Evolutionary conservation across 2,888 invertebrate species (phyloP).

Genomic region (Lottia scabra): DNA sequence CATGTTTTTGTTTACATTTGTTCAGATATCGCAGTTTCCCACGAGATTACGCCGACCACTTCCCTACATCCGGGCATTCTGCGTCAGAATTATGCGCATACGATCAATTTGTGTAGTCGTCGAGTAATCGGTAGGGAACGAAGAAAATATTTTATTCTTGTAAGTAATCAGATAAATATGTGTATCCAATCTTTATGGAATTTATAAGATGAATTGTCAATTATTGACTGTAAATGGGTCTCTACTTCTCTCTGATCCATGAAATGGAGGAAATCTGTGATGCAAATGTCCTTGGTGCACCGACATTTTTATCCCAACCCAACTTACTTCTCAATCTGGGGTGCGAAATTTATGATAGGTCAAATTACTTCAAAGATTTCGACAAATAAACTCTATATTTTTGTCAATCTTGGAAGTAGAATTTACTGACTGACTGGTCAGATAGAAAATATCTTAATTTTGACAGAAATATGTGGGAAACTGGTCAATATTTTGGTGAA

Average conservation of each 20-base stretch:
- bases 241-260: no score
- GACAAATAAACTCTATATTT: no score
- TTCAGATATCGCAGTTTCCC: neutral
- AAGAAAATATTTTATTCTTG: slow-evolving; percentile 36
- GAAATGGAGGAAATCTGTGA: neutral
- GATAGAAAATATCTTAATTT: no score
- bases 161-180: slow-evolving; percentile 25
- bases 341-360: slow-evolving; percentile 21
- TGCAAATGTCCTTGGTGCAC: slow-evolving; percentile 26
- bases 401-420: no score
- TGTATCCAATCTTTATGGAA: no score
- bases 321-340: no score
- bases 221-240: no score
- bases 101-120: slow-evolving; percentile 45
- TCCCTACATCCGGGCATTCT: slow-evolving; percentile 42
- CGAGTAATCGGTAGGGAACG: slow-evolving; percentile 31
- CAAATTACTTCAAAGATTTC: slow-evolving; percentile 30
- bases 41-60: slow-evolving; percentile 16
- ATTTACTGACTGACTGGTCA: no score
- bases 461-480: no score
- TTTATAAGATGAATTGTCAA: no score
- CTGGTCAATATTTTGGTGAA: no score
- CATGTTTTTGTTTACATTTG: neutral
- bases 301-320: slow-evolving; percentile 19
- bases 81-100: slow-evolving; percentile 43